Base-by-base conservation (phyloP, 2,888 invertebrate genomes). In the Stenotaenia linearis region DNA sequence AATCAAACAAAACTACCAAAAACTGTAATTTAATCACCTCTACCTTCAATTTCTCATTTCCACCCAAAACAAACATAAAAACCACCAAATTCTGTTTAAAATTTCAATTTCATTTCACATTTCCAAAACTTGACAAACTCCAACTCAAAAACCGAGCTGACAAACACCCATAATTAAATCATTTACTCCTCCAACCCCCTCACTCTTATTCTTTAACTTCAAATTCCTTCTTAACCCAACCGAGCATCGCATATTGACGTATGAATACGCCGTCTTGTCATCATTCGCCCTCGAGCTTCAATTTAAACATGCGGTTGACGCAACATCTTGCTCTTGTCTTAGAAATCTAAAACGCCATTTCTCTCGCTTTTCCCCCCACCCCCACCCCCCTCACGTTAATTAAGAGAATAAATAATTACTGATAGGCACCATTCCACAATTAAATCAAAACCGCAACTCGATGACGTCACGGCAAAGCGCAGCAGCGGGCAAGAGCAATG, bases 321-420 rank as follows among this genome's bases (percentile, higher is more conserved):
- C 56, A 56, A 56, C 56, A 56, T 56, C 56, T 23, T 56, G 56
- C 56, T 23, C 56, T 56, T 56, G 56, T 56, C 56, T 56, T 21
- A 56, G 56, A 56, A 56, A 56, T 56, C 56, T 56, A 56, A 56
- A 56, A 56, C 56, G 56, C 56, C 23, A 56, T 56, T 56, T 56
- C 56, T 56, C 56, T 56, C 18, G n/a, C 50, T 7, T 50, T 50
- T 21, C 21, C 12, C 50, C 21, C 56, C 56, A 9, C 56, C 56
- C 21, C n/a, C n/a, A n/a, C 1, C n/a, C 56, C 21, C 56, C 45
- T 21, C 56, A 21, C 56, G 56, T 78, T 78, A 78, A 78, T 78
- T 78, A 78, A 78, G 78, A 78, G 56, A 50, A 78, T 78, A 78
- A 78, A 78, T 78, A 78, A 78, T 78, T 45, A 78, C 78, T 56